Evolutionary conservation across 2,797 vertebrate species (phyloP).

Genomic region (Chloroceryle amazona): DNA sequence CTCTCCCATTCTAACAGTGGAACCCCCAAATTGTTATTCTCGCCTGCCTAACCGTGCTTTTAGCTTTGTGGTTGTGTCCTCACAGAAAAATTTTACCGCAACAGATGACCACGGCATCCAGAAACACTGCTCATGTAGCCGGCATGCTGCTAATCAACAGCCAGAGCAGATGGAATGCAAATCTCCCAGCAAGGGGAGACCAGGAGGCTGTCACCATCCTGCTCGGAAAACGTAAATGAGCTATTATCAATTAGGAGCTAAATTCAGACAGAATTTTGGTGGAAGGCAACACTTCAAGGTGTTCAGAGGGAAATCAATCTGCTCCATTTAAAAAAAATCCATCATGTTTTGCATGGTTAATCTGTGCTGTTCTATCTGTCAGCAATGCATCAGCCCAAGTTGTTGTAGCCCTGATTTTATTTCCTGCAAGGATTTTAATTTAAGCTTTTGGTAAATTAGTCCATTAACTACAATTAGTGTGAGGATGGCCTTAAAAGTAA

Average conservation of each 20-base stretch:
- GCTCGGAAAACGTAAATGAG: not conserved
- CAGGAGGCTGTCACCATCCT: conserved; percentile 46
- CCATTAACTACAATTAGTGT: not conserved
- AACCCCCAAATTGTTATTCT: not conserved
- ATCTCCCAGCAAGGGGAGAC: conserved; percentile 8
- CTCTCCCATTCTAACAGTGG: not conserved
- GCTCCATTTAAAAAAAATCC: not conserved
- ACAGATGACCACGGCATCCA: conserved; percentile 38
- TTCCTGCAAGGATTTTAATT: not conserved
- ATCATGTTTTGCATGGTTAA: not conserved
- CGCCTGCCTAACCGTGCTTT: fast-evolving
- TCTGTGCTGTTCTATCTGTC: not conserved
- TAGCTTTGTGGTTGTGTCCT: not conserved
- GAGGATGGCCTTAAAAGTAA: not conserved
- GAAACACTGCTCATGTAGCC: conserved; percentile 45
- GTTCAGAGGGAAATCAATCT: conserved; percentile 16
- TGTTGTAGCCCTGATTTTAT: not conserved
- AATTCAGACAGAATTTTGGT: conserved; percentile 45
- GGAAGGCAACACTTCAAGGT: conserved; percentile 64
- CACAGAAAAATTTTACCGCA: not conserved
- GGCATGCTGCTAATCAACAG: conserved; percentile 44
- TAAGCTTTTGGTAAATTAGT: not conserved
- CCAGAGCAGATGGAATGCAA: conserved; percentile 58
- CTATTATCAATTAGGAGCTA: conserved; percentile 58
- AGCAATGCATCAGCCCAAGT: not conserved